Percentiles rank a stretch among this genome's conserved stretches.
Conservation (phyloP, 1,140 invertebrate genomes). For the Scaptomyza graminum region DNA sequence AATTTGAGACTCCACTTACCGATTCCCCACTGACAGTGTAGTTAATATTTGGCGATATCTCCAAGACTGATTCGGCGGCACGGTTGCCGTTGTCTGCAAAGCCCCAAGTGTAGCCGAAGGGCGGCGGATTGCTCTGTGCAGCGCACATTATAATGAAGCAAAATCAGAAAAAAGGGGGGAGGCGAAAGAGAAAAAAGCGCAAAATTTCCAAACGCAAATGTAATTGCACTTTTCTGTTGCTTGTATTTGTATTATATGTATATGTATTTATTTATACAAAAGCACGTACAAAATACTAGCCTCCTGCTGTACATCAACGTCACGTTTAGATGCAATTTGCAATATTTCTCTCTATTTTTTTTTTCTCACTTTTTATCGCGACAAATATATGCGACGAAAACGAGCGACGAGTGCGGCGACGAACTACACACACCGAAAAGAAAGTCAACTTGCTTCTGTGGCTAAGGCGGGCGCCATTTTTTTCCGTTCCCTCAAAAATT, state of each 20-base stretch:
- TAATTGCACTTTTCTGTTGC: slow-evolving; percentile 81
- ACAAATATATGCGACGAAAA: slow-evolving; percentile 64
- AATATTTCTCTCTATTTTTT: slow-evolving; percentile 47
- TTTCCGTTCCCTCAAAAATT: slow-evolving; percentile 71
- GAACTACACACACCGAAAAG: slow-evolving; percentile 69
- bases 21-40: slow-evolving; percentile 83
- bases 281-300: slow-evolving; percentile 81
- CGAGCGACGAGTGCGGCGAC: slow-evolving; percentile 60
- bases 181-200: slow-evolving; percentile 81
- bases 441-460: slow-evolving; percentile 80
- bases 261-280: slow-evolving; percentile 76
- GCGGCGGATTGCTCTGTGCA: slow-evolving; percentile 83
- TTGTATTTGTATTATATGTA: slow-evolving; percentile 78
- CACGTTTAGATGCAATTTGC: slow-evolving; percentile 50
- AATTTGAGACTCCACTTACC: slow-evolving; percentile 67
- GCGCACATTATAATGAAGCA: slow-evolving; percentile 80
- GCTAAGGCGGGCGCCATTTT: slow-evolving; percentile 76
- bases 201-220: slow-evolving; percentile 82
- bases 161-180: slow-evolving; percentile 54
- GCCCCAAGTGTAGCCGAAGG: slow-evolving; percentile 83
- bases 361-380: slow-evolving; percentile 53
- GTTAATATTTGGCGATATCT: slow-evolving; percentile 84
- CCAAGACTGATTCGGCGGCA: slow-evolving; percentile 79
- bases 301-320: slow-evolving; percentile 62
- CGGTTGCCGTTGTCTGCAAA: slow-evolving; percentile 82